phyloP scores from a whole-genome alignment of 2,888 invertebrate species.

The Drosophila meridiana region DNA sequence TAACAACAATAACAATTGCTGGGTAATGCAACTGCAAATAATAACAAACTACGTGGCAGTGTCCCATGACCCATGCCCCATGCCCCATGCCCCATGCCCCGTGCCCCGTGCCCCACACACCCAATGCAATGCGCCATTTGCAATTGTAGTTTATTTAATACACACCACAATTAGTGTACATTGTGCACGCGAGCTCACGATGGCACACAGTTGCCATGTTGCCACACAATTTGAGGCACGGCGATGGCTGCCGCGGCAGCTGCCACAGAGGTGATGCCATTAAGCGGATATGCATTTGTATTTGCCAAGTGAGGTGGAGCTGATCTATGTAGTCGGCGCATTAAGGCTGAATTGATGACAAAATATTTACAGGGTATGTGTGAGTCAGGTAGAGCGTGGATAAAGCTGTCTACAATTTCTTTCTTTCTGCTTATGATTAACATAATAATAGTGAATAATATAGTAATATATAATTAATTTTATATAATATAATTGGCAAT shows the following conservation, averaged over 20 bases:
- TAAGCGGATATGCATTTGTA: slow-evolving; percentile 45
- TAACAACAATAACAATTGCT: slow-evolving; percentile 44
- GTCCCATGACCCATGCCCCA: slow-evolving; percentile 12
- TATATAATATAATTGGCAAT: no score
- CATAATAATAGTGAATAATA: no score
- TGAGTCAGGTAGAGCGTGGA: no score
- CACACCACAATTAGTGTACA: slow-evolving; percentile 76
- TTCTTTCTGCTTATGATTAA: not conserved
- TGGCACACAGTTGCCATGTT: slow-evolving; percentile 44
- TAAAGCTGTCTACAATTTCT: not conserved
- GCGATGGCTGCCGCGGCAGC: slow-evolving; percentile 37
- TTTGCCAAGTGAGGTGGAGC: slow-evolving; percentile 4
- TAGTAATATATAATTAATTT: no score
- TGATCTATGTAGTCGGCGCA: not conserved
- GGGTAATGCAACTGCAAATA: slow-evolving; percentile 62
- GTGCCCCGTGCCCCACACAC: no score
- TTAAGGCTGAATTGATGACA: not conserved
- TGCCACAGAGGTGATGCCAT: slow-evolving; percentile 47
- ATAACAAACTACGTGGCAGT: slow-evolving; percentile 63
- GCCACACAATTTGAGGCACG: slow-evolving; percentile 62
- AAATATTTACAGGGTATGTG: not conserved
- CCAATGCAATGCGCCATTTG: slow-evolving; percentile 75
- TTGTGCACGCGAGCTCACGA: slow-evolving; percentile 57
- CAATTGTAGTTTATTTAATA: slow-evolving; percentile 79
- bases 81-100: no score